Base-by-base conservation (phyloP, 2,113 vertebrate genomes). In the Nanorana parkeri region DNA sequence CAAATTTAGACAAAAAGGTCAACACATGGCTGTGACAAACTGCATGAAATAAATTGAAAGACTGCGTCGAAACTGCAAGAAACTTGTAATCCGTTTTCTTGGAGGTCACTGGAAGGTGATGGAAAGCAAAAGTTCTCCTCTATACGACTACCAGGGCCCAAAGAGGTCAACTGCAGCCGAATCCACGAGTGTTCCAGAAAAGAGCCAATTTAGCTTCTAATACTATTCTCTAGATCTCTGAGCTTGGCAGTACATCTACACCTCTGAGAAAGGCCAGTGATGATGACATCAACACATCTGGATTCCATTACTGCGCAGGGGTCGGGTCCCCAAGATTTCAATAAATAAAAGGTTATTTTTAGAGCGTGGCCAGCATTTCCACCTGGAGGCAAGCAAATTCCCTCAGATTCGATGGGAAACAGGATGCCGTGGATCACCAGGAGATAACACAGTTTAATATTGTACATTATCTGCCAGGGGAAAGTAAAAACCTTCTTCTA, bases 281-380 rank as follows among this genome's bases (percentile, higher is more conserved):
- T 72, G 60, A 66, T 66, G 61, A 73, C 69, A 81, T 74, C 60
- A 66, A 16, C 20, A 29, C 80, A 81, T 81, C 80, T 81, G 80
- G 80, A 56, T 36, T 47, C 41, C 1, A 81, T 81, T 81, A 64
- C 52, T 47, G 2, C 19, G 7, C 32, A 7, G 15, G 19, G 20
- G 29, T 23, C 17, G 32, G 56, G 17, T 54, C 60, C 21, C 15
- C 47, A 29, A 56, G 41, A 74, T 11, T 56, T 24, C n/a, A 81
- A 63, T 63, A 77, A 65, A 54, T 72, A 28, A 3, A 17, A 21
- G 47, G 68, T 17, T 81, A 75, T 81, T 81, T 75, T 75, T 81
- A 75, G 69, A 20, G 7, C 6, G 24, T 16, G 61, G 26, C 68
- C 78, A 41, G 60, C 7, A 24, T 4, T 66, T 56, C 29, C 71